These are phyloP conservation scores for Caenorhabditis inopinata DNA, from an alignment of 1,140 invertebrate genomes.

Conservation along the genomic window DNA sequence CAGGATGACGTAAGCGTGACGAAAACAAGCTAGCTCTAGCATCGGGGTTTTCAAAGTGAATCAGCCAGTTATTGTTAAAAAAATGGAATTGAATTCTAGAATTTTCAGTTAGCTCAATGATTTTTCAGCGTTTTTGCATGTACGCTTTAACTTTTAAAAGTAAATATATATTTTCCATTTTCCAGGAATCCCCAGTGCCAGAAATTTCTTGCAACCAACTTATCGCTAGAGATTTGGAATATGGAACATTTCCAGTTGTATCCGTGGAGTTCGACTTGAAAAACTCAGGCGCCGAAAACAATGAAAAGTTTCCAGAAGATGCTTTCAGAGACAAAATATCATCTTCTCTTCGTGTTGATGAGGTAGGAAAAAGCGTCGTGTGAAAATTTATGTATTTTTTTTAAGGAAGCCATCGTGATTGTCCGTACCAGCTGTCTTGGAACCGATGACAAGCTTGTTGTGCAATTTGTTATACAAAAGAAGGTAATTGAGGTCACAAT, in stretches of 20 bases:
- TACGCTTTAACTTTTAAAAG: neutral
- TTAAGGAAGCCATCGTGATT: conserved; percentile 48
- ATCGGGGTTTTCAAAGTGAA: no score
- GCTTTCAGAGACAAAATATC: conserved; percentile 36
- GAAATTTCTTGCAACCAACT: conserved; percentile 16
- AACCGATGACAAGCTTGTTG: conserved; percentile 30
- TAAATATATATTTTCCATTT: conserved; percentile 18
- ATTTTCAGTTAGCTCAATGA: no score
- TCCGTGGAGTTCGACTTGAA: conserved; percentile 40
- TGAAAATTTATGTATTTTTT: neutral
- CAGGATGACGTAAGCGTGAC: conserved; percentile 17
- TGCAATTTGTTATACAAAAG: conserved; percentile 50
- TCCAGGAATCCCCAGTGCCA: conserved; percentile 28
- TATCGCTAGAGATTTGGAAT: conserved; percentile 27
- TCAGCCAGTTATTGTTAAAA: no score
- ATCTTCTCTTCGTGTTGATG: conserved; percentile 37
- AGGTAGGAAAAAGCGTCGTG: neutral
- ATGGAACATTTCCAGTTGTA: conserved; percentile 39
- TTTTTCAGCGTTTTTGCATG: no score
- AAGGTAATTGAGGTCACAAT: conserved; percentile 16
- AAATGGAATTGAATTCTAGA: no score
- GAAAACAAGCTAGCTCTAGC: no score
- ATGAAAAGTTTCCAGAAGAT: conserved; percentile 43
- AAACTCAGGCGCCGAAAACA: neutral
- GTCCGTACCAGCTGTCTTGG: conserved; percentile 41